These are phyloP conservation scores for Protobothrops mucrosquamatus DNA, from an alignment of 2,113 vertebrate genomes.

Conservation along the genomic window DNA sequence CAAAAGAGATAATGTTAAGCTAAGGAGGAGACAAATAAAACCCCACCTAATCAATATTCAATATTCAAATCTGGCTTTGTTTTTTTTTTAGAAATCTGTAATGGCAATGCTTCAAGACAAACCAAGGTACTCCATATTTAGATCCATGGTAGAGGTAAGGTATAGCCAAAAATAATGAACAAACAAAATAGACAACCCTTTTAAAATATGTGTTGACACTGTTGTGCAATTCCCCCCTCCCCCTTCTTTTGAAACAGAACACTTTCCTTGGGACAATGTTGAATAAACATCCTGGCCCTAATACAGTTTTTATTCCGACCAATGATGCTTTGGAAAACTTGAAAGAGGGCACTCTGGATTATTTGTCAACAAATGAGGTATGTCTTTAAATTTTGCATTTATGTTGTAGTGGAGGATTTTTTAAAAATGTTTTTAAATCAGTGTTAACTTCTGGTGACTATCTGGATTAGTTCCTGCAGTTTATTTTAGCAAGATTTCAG, in stretches of 20 bases:
- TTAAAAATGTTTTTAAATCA: neutral
- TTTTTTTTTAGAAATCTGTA: conserved; percentile 79
- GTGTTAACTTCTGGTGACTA: neutral
- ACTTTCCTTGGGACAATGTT: conserved; percentile 68
- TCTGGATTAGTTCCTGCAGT: neutral
- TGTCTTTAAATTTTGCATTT: neutral
- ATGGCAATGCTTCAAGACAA: conserved; percentile 79
- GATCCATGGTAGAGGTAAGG: conserved; percentile 79
- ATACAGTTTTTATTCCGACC: conserved; percentile 85
- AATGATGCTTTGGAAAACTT: conserved; percentile 73
- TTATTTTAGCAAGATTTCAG: neutral
- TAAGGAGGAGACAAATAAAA: neutral
- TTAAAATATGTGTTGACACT: neutral
- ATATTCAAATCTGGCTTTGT: conserved; percentile 18
- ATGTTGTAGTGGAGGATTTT: neutral
- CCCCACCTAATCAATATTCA: neutral
- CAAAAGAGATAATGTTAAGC: neutral
- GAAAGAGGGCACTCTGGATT: conserved; percentile 71
- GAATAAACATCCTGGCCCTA: conserved; percentile 65
- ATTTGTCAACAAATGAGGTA: conserved; percentile 81
- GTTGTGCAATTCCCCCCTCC: neutral
- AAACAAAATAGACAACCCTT: neutral
- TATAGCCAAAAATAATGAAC: neutral
- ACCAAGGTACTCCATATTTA: conserved; percentile 78
- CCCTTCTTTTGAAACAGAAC: conserved; percentile 71